Percentiles rank a stretch among this genome's conserved stretches.
These are phyloP conservation scores for Acanthococcus lagerstroemiae DNA, from an alignment of 2,888 invertebrate species.

Conservation along the genomic window DNA sequence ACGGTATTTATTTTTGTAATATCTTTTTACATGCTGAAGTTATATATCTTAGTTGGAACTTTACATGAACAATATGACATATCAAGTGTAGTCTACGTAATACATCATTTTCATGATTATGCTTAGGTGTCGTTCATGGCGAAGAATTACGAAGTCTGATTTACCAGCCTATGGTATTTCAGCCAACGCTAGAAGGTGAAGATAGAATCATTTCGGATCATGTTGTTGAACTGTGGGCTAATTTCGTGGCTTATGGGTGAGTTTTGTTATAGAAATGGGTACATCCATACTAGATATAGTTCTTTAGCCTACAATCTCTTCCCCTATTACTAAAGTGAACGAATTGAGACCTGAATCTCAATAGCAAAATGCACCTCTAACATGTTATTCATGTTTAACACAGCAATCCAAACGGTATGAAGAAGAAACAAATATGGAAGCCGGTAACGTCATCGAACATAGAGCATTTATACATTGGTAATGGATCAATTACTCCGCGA, in stretches of 20 bases:
- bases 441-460: not conserved
- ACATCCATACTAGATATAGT: not conserved
- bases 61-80: not conserved
- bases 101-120: not conserved
- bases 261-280: not conserved
- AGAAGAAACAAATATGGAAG: constrained; percentile 3
- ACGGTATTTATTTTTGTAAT: no score
- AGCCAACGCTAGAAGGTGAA: constrained; percentile 2
- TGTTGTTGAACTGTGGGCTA: constrained; percentile 11
- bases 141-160: constrained; percentile 31
- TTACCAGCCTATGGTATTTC: not conserved
- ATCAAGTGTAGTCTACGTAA: not conserved
- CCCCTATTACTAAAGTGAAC: no score
- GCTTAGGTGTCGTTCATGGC: constrained; percentile 21
- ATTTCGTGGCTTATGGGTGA: constrained; percentile 17
- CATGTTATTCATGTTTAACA: not conserved
- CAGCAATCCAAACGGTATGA: constrained; percentile 11
- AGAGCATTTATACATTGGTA: constrained; percentile 4
- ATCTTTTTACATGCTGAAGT: not conserved
- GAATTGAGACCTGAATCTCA: no score
- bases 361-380: not conserved
- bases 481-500: not conserved
- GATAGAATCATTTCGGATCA: constrained; percentile 15
- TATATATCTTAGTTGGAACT: not conserved
- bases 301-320: no score